These are phyloP conservation scores for Tiliacea aurago DNA, from an alignment of 2,888 invertebrate genomes.

Conservation along the genomic window DNA sequence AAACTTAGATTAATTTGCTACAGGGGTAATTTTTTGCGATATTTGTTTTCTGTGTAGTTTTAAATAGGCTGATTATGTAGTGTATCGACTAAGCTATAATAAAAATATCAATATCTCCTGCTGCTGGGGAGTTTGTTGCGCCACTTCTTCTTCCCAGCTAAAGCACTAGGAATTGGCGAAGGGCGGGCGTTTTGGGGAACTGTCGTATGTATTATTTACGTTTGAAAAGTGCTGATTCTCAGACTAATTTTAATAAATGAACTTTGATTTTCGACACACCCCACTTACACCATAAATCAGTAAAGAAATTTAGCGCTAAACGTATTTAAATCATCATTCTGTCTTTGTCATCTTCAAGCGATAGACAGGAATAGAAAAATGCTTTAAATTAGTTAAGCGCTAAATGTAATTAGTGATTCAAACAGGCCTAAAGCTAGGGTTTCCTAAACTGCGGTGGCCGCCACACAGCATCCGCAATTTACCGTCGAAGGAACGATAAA, in stretches of 20 bases:
- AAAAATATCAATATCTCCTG: neutral
- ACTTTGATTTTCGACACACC: neutral
- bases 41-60: neutral
- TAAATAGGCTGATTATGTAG: neutral
- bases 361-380: too few relatives aligned
- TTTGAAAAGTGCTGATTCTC: too few relatives aligned
- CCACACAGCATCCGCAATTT: too few relatives aligned
- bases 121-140: neutral
- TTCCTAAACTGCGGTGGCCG: too few relatives aligned
- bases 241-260: too few relatives aligned
- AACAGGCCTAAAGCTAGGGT: too few relatives aligned
- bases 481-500: too few relatives aligned
- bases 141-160: neutral
- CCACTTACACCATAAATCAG: neutral
- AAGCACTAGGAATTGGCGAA: neutral
- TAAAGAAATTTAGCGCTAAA: neutral
- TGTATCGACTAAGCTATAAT: neutral
- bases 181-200: neutral
- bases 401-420: too few relatives aligned
- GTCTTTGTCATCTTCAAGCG: neutral
- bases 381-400: too few relatives aligned
- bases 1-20: slow-evolving; percentile 2
- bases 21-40: slow-evolving; percentile 2
- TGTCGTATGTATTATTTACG: neutral
- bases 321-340: neutral